phyloP scores from a whole-genome alignment of 2,797 vertebrate genomes.

The Huso huso region DNA sequence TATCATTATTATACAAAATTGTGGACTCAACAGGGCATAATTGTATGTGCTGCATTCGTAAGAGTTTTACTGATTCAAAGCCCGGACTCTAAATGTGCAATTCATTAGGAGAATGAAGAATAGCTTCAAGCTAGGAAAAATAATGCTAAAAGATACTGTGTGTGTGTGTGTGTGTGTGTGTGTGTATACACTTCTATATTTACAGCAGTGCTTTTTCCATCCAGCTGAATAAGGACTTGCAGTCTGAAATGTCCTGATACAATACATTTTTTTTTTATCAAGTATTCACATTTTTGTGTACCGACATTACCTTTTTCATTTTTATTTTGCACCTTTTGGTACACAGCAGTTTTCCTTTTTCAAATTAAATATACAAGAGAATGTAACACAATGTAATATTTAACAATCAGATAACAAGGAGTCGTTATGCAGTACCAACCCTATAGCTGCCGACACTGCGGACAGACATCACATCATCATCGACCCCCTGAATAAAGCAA shows the following conservation, averaged over 20 bases:
- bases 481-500: conserved; percentile 49
- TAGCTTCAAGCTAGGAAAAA: neutral
- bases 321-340: too few relatives aligned
- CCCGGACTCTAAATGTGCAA: neutral
- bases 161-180: too few relatives aligned
- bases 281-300: too few relatives aligned
- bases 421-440: conserved; percentile 51
- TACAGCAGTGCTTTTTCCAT: too few relatives aligned
- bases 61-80: neutral
- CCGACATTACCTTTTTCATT: too few relatives aligned
- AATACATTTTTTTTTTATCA: too few relatives aligned
- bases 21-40: neutral
- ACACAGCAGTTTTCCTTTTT: too few relatives aligned
- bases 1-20: neutral
- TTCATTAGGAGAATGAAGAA: neutral
- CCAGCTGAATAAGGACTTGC: too few relatives aligned
- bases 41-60: too few relatives aligned
- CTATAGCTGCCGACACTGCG: conserved; percentile 59
- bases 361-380: neutral
- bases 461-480: conserved; percentile 59
- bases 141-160: neutral
- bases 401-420: neutral
- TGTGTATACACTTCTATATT: too few relatives aligned
- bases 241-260: too few relatives aligned
- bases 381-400: neutral